Base-by-base conservation (phyloP, 2,888 invertebrate genomes). In the Agriopis leucophaearia region DNA sequence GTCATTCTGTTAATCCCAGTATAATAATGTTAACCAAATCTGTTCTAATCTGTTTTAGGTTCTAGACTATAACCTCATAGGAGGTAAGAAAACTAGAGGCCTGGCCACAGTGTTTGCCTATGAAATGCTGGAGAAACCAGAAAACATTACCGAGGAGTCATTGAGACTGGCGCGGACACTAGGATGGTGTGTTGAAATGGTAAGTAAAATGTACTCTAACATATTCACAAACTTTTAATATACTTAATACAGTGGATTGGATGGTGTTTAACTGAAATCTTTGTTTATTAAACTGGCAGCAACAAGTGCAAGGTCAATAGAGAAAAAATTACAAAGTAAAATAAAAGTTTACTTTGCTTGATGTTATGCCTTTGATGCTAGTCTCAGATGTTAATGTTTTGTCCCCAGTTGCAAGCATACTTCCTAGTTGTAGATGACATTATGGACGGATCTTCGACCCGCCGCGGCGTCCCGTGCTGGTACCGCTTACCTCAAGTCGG, bases 181-280 rank as follows among this genome's bases (percentile, higher is more conserved):
- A 74, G 99, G 98, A 62, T 99, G 99, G 98, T 98, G 98, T 88
- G 95, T 97, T 9, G 99, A 99, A 95, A 95, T 98, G 96, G 98
- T 99, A 90, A 94, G 94, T 15, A 12, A 50, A 45, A n/a, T 45
- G 7, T n/a, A 44, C 4, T 44, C 5, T 42, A 13, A 12, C 2
- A 42, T 12, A 42, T 10, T 1, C 27, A 27, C 27, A 27, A 27
- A 27, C 5, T 27, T 27, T 27, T 27, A 27, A 27, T 27, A 27
- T 3, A 27, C 18, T 1, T 3, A 27, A 27, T 27, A 27, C 3
- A 27, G 27, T 5, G 27, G 27, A 27, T 27, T 27, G 27, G 1
- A 27, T 27, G 38, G 38, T 38, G 6, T 4, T 38, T 38, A 8
- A 38, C 9, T 9, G 38, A 38, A 38, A 38, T 38, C 2, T 38